Conservation (phyloP, 2,797 vertebrate species). For the Pseudomugil tenellus region DNA sequence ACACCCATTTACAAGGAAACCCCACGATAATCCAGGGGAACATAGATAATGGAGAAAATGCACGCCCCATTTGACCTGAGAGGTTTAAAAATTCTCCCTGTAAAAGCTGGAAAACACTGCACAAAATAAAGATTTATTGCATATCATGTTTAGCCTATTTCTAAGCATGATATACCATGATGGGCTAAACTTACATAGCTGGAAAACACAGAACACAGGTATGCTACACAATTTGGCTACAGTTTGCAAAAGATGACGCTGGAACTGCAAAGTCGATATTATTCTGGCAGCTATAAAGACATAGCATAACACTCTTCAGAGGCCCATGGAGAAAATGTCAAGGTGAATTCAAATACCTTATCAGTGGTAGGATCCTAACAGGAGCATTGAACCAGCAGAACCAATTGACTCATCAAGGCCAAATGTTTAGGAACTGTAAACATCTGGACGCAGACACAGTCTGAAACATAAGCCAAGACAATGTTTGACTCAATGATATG, state of each 20-base stretch:
- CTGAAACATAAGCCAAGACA: neutral
- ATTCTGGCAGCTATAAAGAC: slow-evolving; percentile 6
- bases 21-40: too few relatives aligned
- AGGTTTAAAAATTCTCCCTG: too few relatives aligned
- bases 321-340: too few relatives aligned
- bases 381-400: neutral
- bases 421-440: neutral
- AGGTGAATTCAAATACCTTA: neutral
- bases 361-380: neutral
- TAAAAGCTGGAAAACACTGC: too few relatives aligned
- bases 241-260: neutral
- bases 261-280: slow-evolving; percentile 2
- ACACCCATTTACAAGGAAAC: too few relatives aligned
- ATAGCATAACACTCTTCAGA: neutral
- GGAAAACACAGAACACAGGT: neutral
- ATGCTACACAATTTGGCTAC: neutral
- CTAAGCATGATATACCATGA: too few relatives aligned
- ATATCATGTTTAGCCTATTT: too few relatives aligned
- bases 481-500: neutral
- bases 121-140: too few relatives aligned
- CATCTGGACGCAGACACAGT: neutral
- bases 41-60: too few relatives aligned
- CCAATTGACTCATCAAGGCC: slow-evolving; percentile 1
- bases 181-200: too few relatives aligned
- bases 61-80: too few relatives aligned